These are phyloP conservation scores for Lapara coniferarum DNA, from an alignment of 2,888 invertebrate species.

Conservation along the genomic window DNA sequence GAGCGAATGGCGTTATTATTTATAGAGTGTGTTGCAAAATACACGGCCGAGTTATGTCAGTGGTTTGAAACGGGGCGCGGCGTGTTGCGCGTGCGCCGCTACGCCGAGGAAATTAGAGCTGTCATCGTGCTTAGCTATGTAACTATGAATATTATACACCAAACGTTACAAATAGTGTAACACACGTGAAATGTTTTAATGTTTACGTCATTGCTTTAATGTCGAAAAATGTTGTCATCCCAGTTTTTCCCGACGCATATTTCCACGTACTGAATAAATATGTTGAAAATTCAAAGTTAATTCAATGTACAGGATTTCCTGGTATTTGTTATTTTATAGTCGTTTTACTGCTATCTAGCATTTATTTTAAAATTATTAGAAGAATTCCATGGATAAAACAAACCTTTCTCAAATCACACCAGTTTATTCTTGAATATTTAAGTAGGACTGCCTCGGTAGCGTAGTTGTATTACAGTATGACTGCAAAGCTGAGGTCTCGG, in stretches of 20 bases:
- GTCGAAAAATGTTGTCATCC: neutral
- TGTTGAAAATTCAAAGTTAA: neutral
- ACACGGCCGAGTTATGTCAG: constrained; percentile 81
- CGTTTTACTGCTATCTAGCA: no score
- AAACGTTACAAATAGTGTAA: neutral
- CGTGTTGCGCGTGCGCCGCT: constrained; percentile 28
- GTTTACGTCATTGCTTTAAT: constrained; percentile 12
- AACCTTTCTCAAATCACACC: no score
- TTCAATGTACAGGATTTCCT: no score
- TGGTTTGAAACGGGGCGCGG: constrained; percentile 46
- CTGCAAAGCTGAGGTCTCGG: no score
- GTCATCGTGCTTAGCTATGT: constrained; percentile 44
- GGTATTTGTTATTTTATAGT: no score
- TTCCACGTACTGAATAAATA: neutral
- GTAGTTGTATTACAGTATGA: no score
- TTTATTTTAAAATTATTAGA: no score
- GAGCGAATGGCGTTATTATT: constrained; percentile 67
- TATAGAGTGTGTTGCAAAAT: constrained; percentile 76
- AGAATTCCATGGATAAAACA: no score
- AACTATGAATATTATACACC: constrained; percentile 12
- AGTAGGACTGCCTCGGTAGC: no score
- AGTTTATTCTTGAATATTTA: no score
- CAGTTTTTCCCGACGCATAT: neutral
- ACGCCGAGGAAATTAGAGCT: constrained; percentile 43
- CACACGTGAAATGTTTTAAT: neutral